Conservation (phyloP, 2,113 vertebrate species). For the Xenopus borealis region DNA sequence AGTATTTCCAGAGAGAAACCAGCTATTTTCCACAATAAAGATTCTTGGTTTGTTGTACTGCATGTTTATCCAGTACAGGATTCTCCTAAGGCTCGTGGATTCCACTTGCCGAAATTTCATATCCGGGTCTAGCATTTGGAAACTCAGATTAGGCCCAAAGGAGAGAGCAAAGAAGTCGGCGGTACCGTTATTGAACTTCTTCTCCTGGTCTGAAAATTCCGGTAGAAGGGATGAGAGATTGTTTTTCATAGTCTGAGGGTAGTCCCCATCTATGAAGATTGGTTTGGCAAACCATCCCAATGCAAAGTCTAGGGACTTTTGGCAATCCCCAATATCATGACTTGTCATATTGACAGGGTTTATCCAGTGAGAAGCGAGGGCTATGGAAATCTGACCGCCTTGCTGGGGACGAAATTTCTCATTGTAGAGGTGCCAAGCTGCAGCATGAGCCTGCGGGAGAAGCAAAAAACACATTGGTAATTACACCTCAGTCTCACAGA, state of each 20-base stretch:
- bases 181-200: constrained; percentile 73
- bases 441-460: constrained; percentile 81
- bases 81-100: constrained; percentile 83
- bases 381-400: constrained; percentile 84
- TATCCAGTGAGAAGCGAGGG: constrained; percentile 90
- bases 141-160: constrained; percentile 88
- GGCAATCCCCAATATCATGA: constrained; percentile 74
- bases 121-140: constrained; percentile 82
- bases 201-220: constrained; percentile 76
- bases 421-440: constrained; percentile 90
- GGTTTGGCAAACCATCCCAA: constrained; percentile 96
- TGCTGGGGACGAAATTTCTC: constrained; percentile 78
- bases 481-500: too few species aligned
- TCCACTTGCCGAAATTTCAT: constrained; percentile 88
- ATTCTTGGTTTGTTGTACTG: constrained; percentile 87
- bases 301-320: constrained; percentile 91
- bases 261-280: constrained; percentile 88
- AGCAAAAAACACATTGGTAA: too few species aligned
- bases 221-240: constrained; percentile 80
- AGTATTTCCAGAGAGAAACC: constrained; percentile 84
- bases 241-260: constrained; percentile 85
- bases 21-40: constrained; percentile 97
- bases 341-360: constrained; percentile 74
- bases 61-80: constrained; percentile 86
- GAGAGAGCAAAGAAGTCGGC: constrained; percentile 96